phyloP scores from a whole-genome alignment of 2,113 vertebrate genomes.

The Vulpes lagopus region DNA sequence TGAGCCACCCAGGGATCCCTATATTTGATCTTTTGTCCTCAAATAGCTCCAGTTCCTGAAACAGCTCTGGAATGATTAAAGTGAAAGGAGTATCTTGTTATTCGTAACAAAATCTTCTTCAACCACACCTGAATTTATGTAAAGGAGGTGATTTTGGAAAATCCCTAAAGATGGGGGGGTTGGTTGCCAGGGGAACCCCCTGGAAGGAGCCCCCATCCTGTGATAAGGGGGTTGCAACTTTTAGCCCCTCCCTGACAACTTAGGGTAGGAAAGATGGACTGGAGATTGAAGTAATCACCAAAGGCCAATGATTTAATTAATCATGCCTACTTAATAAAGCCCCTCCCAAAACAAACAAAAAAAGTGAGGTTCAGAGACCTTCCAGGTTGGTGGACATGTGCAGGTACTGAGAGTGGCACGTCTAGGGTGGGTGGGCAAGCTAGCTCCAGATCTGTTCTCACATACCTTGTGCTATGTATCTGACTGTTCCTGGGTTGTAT shows the following conservation, averaged over 20 bases:
- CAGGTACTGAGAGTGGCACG: background rate
- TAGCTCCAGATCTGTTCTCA: background rate
- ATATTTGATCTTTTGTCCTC: background rate
- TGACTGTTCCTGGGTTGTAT: background rate
- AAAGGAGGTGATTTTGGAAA: background rate
- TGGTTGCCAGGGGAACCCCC: background rate
- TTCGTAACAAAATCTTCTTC: background rate
- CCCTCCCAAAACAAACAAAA: background rate
- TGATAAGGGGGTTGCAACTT: background rate
- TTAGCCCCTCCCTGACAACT: background rate
- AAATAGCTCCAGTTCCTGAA: background rate
- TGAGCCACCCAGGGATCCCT: too few species aligned
- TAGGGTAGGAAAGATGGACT: background rate
- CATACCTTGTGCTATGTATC: background rate
- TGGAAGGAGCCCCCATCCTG: background rate
- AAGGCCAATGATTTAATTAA: background rate
- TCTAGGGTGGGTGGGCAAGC: background rate
- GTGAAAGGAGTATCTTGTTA: background rate
- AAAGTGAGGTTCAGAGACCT: background rate
- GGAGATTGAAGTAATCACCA: background rate
- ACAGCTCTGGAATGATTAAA: background rate
- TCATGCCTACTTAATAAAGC: background rate
- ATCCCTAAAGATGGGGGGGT: background rate
- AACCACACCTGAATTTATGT: slow-evolving; percentile 6
- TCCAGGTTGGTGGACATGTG: background rate